Percentiles rank a stretch among this genome's conserved stretches.
These are phyloP conservation scores for Gallinago jamesoni DNA, from an alignment of 2,113 vertebrate genomes.

Conservation along the genomic window DNA sequence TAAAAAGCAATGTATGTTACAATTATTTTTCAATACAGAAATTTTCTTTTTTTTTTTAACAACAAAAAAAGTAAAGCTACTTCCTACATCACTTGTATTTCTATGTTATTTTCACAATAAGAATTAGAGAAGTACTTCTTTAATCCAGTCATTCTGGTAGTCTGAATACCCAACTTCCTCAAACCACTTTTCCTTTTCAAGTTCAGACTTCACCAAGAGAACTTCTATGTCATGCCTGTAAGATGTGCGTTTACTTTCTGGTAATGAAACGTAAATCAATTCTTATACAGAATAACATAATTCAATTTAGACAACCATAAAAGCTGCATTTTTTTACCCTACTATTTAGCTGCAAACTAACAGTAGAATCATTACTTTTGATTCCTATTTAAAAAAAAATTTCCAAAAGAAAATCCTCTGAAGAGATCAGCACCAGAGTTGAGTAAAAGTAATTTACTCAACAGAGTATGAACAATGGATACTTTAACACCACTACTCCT, in stretches of 20 bases:
- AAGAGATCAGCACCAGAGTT: neutral
- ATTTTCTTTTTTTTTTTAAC: too few species aligned
- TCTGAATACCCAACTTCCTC: neutral
- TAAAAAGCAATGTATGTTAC: neutral
- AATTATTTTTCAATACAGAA: neutral
- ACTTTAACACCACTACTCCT: neutral
- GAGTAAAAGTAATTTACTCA: neutral
- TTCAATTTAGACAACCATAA: neutral
- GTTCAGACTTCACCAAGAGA: neutral
- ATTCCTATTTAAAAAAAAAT: neutral
- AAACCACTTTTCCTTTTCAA: neutral
- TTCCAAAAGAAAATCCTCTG: neutral
- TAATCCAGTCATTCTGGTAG: neutral
- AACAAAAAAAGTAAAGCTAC: neutral
- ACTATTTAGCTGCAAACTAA: neutral
- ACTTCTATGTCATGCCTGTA: neutral
- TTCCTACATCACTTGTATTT: neutral
- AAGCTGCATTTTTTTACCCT: neutral
- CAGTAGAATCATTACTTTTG: neutral
- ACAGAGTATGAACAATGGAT: neutral
- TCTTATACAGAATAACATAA: neutral
- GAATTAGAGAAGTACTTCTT: constrained; percentile 1
- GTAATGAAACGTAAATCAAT: neutral
- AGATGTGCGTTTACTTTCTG: neutral
- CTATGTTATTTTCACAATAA: neutral